Base-by-base conservation (phyloP, 2,113 vertebrate genomes). In the Spheniscus mendiculus region DNA sequence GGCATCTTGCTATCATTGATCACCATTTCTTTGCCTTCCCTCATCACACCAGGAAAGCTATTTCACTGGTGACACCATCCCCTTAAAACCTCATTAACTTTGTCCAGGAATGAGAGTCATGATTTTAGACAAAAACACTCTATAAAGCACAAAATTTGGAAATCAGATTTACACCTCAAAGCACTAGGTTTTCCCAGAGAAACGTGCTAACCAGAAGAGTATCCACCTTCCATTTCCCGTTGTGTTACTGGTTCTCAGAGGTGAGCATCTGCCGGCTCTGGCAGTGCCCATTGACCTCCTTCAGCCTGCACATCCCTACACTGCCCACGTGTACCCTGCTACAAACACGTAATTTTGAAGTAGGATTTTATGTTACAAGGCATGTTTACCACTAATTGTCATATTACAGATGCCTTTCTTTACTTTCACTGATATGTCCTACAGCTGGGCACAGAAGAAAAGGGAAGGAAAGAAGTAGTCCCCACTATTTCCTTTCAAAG, bases 161-260 rank as follows among this genome's bases (percentile, higher is more conserved):
- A 77, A 83, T 49, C 15, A 5, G 44, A 62, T 71, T 83, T 85
- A 23, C 6, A 50, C 3, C n/a, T 67, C 78, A 83, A 76, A 93
- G n/a, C 14, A 55, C 4, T 12, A 38, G 3, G 11, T 45, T 50
- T 61, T 65, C 22, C 20, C 30, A 80, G 42, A 65, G 62, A 91
- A 79, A 74, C 0, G 0, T 8, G 34, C 32, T 63, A 52, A 63
- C 10, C 40, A 32, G 34, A 67, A 83, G 2, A 82, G 9, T 20
- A 66, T 45, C 15, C 44, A 66, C 42, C 65, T 77, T 45, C 22
- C 34, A 34, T 65, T 82, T 71, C 61, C 55, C 16, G 10, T 3
- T 1, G 2, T 21, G 5, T 50, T 62, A 40, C 23, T 38, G 4
- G 13, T 56, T 82, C n/a, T 49, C 26, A 42, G 59, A 88, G 23